Conservation (phyloP, 2,113 vertebrate genomes). For the Sigmodon hispidus region DNA sequence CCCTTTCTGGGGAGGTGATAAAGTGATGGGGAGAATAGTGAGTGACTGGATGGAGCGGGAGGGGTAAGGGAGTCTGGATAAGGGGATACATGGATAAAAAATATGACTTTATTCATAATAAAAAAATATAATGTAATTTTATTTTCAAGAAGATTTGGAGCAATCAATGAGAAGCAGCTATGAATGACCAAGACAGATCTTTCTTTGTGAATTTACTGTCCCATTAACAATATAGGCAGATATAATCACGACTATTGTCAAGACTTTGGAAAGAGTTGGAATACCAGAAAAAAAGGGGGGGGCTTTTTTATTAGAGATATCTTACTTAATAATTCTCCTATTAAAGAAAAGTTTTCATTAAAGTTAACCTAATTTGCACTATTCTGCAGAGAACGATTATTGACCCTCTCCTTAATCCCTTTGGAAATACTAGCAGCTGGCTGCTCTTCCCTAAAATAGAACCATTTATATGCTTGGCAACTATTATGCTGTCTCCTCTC, state of each 20-base stretch:
- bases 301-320: background rate
- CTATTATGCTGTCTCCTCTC: slow-evolving; percentile 41
- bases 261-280: background rate
- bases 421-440: background rate
- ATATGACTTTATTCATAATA: no score
- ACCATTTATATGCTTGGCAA: slow-evolving; percentile 53
- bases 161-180: background rate
- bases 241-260: slow-evolving; percentile 18
- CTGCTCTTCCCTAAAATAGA: slow-evolving; percentile 58
- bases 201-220: background rate
- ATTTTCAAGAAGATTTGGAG: slow-evolving; percentile 32
- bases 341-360: slow-evolving; percentile 55
- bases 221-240: background rate
- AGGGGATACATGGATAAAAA: no score
- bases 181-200: background rate
- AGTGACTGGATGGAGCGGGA: no score
- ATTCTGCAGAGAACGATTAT: slow-evolving; percentile 39
- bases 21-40: no score
- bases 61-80: no score
- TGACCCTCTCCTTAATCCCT: slow-evolving; percentile 48
- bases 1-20: no score
- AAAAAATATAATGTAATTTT: slow-evolving; percentile 40
- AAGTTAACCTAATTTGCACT: slow-evolving; percentile 63
- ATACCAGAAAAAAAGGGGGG: background rate
- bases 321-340: slow-evolving; percentile 61